Base-by-base conservation (phyloP, 1,140 invertebrate species). In the Pseudomyrmex gracilis region DNA sequence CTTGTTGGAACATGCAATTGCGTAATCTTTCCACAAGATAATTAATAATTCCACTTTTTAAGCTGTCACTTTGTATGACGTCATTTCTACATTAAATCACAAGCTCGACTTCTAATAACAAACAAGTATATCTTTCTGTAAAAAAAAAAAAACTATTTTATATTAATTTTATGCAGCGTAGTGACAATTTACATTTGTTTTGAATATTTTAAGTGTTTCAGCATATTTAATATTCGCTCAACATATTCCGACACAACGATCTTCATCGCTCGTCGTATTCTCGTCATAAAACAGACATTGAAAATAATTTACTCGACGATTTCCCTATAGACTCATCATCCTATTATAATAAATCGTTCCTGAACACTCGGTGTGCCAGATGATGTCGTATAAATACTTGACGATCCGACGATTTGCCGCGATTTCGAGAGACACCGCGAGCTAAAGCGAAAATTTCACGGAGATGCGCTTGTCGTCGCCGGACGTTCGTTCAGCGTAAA, bases 361-460 rank as follows among this genome's bases (percentile, higher is more conserved):
- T n/a, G 43, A 0, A 70, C 3, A 2, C 53, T 34, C 10, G 20
- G 13, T 17, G 13, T 8, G 34, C 20, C 66, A 80, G 45, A 20
- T 71, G 53, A 43, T 71, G 68, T 34, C 66, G 7, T 17, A 13
- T 55, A 47, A 24, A 61, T 34, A 63, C 22, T 15, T 24, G 47
- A 53, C 51, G 73, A 60, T 45, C 24, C n/a, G 53, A 57, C 20
- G 73, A 73, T 60, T 58, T 17, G 58, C 47, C 22, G 43, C 10
- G 43, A 73, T 64, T 76, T 64, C 47, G 13, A 74, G 22, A 77
- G 17, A 53, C 55, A 43, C 58, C 7, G 7, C 34, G 34, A 34
- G 22, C 57, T 12, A 15, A 77, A 34, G 71, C 12, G 49, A 83
- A 83, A 57, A 83, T 83, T 76, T 77, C 53, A 64, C 53, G 47